Conservation (phyloP, 2,113 vertebrate genomes). For the Ailuropoda melanoleuca region DNA sequence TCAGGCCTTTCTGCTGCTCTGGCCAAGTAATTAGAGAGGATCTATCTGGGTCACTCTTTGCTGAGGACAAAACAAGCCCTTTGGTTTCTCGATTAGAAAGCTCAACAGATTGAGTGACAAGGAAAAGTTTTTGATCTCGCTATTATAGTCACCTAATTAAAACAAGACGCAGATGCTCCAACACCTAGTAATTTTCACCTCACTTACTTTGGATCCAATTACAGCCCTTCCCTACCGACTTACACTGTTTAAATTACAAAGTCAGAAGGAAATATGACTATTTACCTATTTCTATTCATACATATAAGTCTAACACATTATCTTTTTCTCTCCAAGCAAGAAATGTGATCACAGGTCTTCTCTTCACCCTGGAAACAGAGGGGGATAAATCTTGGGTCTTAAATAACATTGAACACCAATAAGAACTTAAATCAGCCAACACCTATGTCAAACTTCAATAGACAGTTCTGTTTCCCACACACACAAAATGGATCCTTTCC, state of each 20-base stretch:
- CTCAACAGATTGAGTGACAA: slow-evolving; percentile 75
- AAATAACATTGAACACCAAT: slow-evolving; percentile 53
- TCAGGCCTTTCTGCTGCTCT: slow-evolving; percentile 50
- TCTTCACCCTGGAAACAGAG: slow-evolving; percentile 67
- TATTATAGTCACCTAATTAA: slow-evolving; percentile 85
- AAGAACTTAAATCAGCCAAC: slow-evolving; percentile 65
- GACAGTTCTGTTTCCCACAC: slow-evolving; percentile 9
- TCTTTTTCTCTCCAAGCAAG: slow-evolving; percentile 67
- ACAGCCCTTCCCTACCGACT: slow-evolving; percentile 84
- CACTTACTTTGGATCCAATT: slow-evolving; percentile 84
- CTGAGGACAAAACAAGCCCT: slow-evolving; percentile 61
- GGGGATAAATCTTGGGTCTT: slow-evolving; percentile 51
- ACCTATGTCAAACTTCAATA: slow-evolving; percentile 59
- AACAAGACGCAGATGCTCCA: slow-evolving; percentile 84
- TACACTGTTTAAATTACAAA: slow-evolving; percentile 88
- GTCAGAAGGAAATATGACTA: slow-evolving; percentile 80
- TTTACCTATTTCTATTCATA: slow-evolving; percentile 84
- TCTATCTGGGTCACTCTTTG: slow-evolving; percentile 70
- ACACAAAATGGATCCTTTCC: slow-evolving; percentile 45
- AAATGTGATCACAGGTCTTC: slow-evolving; percentile 65
- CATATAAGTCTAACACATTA: slow-evolving; percentile 79
- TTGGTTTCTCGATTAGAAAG: slow-evolving; percentile 75
- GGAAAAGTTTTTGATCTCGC: slow-evolving; percentile 82
- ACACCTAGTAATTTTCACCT: slow-evolving; percentile 89
- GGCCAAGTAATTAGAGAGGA: slow-evolving; percentile 71